These are phyloP conservation scores for Tenebrosternarchus preto DNA, from an alignment of 2,113 vertebrate genomes.

Conservation along the genomic window DNA sequence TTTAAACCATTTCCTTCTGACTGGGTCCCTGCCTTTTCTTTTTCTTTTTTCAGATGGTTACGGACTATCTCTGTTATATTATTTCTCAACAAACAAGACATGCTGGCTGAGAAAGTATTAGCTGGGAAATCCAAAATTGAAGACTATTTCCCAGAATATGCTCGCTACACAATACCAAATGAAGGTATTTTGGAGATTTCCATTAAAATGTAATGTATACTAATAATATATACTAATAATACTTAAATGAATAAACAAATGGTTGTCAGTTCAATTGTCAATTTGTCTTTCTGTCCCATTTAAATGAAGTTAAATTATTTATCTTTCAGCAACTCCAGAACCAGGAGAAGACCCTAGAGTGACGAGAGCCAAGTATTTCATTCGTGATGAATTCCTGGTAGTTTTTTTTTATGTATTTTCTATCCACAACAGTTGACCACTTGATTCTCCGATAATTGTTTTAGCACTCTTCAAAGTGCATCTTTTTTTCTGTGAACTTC, in stretches of 20 bases:
- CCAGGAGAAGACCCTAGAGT: slow-evolving; percentile 97
- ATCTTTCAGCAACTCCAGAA: slow-evolving; percentile 85
- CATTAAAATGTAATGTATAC: no score
- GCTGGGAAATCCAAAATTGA: slow-evolving; percentile 99
- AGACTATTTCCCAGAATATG: slow-evolving; percentile 98
- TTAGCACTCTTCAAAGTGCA: no score
- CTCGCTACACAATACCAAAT: slow-evolving; percentile 95
- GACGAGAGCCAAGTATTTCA: slow-evolving; percentile 98
- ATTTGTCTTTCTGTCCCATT: no score
- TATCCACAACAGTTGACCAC: no score
- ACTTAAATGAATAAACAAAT: no score
- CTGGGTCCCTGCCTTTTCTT: neutral
- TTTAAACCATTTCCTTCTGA: neutral
- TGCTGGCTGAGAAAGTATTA: slow-evolving; percentile 98
- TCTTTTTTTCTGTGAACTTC: no score
- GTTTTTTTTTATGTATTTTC: slow-evolving; percentile 59
- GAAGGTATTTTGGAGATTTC: slow-evolving; percentile 77
- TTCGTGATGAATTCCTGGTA: slow-evolving; percentile 97
- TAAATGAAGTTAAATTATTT: no score
- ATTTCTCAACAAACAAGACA: slow-evolving; percentile 99
- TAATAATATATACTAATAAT: no score
- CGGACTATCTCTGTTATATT: slow-evolving; percentile 98
- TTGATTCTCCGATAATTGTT: no score
- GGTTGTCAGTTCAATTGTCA: no score
- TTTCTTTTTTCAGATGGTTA: slow-evolving; percentile 85